Conservation (phyloP, 2,888 invertebrate species). For the Thalpophila matura region DNA sequence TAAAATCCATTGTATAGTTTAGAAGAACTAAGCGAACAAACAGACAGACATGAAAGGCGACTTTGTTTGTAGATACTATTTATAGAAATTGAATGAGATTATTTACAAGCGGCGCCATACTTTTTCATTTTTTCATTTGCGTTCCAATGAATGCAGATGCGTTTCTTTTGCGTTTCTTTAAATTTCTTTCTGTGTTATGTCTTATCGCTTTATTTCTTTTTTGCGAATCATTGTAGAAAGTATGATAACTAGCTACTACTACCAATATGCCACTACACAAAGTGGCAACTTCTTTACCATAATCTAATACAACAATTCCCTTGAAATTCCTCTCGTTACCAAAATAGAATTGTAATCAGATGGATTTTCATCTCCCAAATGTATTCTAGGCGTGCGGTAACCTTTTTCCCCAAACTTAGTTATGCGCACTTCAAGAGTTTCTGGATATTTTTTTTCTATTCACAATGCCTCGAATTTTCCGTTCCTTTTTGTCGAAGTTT, state of each 20-base stretch:
- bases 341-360: constrained; percentile 46
- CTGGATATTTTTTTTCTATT: constrained; percentile 39
- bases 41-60: no score
- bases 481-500: constrained; percentile 41
- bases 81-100: no score
- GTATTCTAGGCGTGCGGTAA: constrained; percentile 32
- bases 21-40: no score
- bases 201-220: background rate
- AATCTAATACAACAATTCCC: constrained; percentile 26
- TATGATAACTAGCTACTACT: background rate
- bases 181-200: background rate
- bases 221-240: background rate
- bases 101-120: no score
- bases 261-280: background rate
- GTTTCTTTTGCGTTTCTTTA: no score
- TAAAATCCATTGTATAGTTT: no score
- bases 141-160: no score
- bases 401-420: constrained; percentile 46
- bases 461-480: constrained; percentile 47
- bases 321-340: constrained; percentile 23
- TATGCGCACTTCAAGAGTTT: constrained; percentile 44
- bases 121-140: no score
- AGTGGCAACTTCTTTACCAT: constrained; percentile 8
- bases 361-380: constrained; percentile 57
- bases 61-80: no score